Evolutionary conservation across 2,797 vertebrate genomes (phyloP), one percentile per base, ranked within the genome.

Genomic region (Anguilla pacifica): DNA sequence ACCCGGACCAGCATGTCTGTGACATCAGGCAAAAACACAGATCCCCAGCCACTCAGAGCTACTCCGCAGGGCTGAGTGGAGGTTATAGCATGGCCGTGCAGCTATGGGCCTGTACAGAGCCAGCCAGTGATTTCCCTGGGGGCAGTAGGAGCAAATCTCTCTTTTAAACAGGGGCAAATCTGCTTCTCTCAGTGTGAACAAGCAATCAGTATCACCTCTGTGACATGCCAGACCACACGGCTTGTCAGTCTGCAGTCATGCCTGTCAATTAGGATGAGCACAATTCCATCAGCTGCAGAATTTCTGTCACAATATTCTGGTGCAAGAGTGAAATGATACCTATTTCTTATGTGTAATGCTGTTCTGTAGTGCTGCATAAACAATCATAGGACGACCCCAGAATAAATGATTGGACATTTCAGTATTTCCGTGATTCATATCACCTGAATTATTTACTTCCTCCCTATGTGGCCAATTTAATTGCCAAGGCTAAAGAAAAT

Each of bases 191-290:
- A 85, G 39, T 28, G 35, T 10, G 61, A 9, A 53, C 15, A 17
- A 7, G 35, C 85, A n/a, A 67, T 64, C 74, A 81, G 53, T 13
- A 79, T 9, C 74, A 74, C 70, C 22, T 59, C 70, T 57, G 31
- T 25, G 51, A 59, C 72, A 59, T 35, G 2, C 22, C 55, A 31
- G 77, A 46, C 79, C 25, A 49, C 79, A 67, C 3, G 25, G 74
- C 39, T 49, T 43, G 53, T 64, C 39, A 22, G 77, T n/a, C 46
- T 39, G 17, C 64, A 84, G 31, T 19, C 1, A 46, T 11, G 9
- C 70, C 43, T 83, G 43, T 74, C 81, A 74, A 49, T 67, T 59
- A 67, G n/a, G 67, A n/a, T 35, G 81, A 83, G 59, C 61, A 55
- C n/a, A 35, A 49, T n/a, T n/a, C 49, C n/a, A 46, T 84, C 83